These are phyloP conservation scores for Tauraco hartlaubi DNA, from an alignment of 2,797 vertebrate species.

Conservation along the genomic window DNA sequence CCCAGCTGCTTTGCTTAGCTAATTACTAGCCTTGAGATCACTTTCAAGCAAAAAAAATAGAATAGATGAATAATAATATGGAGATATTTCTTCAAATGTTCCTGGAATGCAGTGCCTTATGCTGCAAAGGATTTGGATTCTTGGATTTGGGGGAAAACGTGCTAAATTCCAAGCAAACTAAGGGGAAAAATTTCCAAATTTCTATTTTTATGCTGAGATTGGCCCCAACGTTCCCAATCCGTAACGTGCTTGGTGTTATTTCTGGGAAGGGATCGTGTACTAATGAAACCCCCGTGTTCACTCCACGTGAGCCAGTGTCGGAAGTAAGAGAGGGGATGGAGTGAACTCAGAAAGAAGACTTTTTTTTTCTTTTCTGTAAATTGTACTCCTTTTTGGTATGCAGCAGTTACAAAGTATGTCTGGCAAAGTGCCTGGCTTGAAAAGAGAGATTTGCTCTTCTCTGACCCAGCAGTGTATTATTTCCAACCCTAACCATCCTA, in stretches of 20 bases:
- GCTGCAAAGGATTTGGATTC: background rate
- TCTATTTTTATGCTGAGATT: background rate
- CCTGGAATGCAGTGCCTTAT: background rate
- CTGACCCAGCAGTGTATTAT: slow-evolving; percentile 51
- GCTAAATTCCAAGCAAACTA: background rate
- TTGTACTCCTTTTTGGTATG: slow-evolving; percentile 30
- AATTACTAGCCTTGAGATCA: slow-evolving; percentile 5
- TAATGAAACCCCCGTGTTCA: slow-evolving; percentile 2
- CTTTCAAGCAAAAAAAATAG: background rate
- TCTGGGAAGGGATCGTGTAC: background rate
- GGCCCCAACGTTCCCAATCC: background rate
- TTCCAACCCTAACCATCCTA: slow-evolving; percentile 41
- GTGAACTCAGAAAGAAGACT: background rate
- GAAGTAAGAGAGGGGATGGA: background rate
- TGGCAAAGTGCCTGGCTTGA: slow-evolving; percentile 48
- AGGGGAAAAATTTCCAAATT: fast-evolving
- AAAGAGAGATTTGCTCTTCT: slow-evolving; percentile 45
- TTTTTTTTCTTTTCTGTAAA: background rate
- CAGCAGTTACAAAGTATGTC: slow-evolving; percentile 5
- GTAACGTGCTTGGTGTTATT: background rate
- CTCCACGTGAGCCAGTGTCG: background rate
- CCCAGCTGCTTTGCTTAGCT: slow-evolving; percentile 38
- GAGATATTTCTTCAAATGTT: background rate
- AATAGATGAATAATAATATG: background rate
- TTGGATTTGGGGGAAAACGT: background rate